Evolutionary conservation across 2,113 vertebrate species (phyloP).

Genomic region (Pycnonotus jocosus): DNA sequence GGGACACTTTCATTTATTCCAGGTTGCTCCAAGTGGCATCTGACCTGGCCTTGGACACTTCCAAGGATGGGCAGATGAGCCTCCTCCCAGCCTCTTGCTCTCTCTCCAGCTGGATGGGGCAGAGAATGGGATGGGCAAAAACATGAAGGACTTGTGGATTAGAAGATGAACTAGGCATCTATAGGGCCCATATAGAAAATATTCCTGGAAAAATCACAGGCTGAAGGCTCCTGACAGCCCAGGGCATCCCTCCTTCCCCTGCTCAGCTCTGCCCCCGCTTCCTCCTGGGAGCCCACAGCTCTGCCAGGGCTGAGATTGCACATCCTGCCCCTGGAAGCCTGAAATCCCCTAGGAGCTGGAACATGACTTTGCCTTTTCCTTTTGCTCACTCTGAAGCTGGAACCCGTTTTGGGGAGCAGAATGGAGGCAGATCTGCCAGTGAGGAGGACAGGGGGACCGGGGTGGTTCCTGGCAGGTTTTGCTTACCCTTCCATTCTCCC

Average conservation of each 20-base stretch:
- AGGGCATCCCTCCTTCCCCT: not conserved
- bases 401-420: not conserved
- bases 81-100: not conserved
- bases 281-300: not conserved
- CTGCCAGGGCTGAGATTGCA: not conserved
- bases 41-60: not conserved
- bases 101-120: not conserved
- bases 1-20: not conserved
- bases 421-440: not conserved
- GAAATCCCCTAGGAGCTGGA: not conserved
- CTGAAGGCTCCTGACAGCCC: accelerated
- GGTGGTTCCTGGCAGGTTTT: not conserved
- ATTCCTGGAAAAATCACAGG: not conserved
- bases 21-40: not conserved
- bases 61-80: not conserved
- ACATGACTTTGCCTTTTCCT: not conserved
- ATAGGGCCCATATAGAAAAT: not conserved
- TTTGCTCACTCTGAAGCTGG: accelerated
- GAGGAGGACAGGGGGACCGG: not conserved
- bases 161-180: not conserved
- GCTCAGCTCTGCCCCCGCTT: accelerated
- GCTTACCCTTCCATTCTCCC: not conserved
- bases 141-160: not conserved
- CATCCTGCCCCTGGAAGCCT: not conserved
- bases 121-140: not conserved